These are phyloP conservation scores for Peromyscus attwateri DNA, from an alignment of 2,797 vertebrate genomes.

Conservation along the genomic window DNA sequence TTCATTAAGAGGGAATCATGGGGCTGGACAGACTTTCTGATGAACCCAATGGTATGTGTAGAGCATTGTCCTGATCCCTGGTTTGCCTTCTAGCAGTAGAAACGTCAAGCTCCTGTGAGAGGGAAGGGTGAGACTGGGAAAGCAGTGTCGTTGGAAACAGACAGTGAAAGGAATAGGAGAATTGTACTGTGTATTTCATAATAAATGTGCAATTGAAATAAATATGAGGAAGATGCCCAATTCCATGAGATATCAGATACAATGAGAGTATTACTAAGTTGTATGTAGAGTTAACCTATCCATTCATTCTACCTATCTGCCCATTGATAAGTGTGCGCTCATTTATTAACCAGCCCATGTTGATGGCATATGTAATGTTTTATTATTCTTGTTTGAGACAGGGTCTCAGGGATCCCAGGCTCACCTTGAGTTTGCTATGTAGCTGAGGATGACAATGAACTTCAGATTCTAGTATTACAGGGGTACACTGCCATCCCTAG, in stretches of 20 bases:
- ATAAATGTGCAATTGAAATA: conserved; percentile 41
- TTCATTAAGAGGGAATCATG: conserved; percentile 99
- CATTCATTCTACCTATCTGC: neutral
- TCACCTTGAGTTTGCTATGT: neutral
- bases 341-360: conserved; percentile 34
- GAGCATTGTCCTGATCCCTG: conserved; percentile 52
- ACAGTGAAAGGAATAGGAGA: conserved; percentile 63
- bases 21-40: conserved; percentile 99
- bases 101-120: conserved; percentile 48
- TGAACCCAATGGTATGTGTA: conserved; percentile 98
- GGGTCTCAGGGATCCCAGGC: neutral
- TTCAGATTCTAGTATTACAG: neutral
- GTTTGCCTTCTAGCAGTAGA: conserved; percentile 1
- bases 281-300: neutral
- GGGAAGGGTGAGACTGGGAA: conserved; percentile 52
- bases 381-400: neutral
- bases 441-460: neutral
- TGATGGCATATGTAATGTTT: conserved; percentile 1
- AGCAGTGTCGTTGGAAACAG: conserved; percentile 28
- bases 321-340: neutral
- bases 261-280: conserved; percentile 3
- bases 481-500: neutral
- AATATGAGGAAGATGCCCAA: neutral
- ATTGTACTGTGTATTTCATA: conserved; percentile 42
- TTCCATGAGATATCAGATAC: neutral